Base-by-base conservation (phyloP, 2,113 vertebrate species). In the Tretioscincus oriximinensis region DNA sequence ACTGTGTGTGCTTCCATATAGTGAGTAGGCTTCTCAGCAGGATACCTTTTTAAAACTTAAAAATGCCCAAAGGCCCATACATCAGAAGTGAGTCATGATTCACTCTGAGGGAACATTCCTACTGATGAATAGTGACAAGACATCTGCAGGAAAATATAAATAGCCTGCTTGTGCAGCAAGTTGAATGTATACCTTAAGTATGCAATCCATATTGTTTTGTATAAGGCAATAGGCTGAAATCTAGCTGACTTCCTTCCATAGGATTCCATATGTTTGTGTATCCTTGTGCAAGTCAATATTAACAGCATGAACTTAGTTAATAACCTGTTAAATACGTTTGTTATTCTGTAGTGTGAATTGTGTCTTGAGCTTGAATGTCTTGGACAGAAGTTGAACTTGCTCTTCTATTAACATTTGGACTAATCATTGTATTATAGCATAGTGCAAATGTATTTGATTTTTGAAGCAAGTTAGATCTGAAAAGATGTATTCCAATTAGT, bases 91-190 rank as follows among this genome's bases (percentile, higher is more conserved):
- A 86, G 45, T 73, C 82, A 20, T 2, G 24, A 2, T 74, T 69
- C 12, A 72, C 80, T 68, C 77, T 0, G 0, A 78, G 63, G 35
- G 81, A 81, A 77, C 54, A 61, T 89, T 85, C 68, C 76, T 81
- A 47, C 73, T 85, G 78, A 86, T 87, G 41, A 73, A 18, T 47
- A 9, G 66, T 88, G 84, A 86, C 75, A 72, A 80, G 63, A 84
- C 81, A 69, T 72, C 20, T 70, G 22, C 69, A 83, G 41, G 4
- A 67, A 21, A 12, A 71, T 81, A 73, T 54, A 80, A 84, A 14
- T 74, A 83, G 76, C 41, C 35, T 4, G 63, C 58, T 81, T 81
- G 22, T 79, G 81, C 4, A 1, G 11, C 63, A 84, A 77, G 49
- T 76, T 80, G 14, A 79, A 82, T 69, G 12, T 69, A 1, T 83